phyloP scores from a whole-genome alignment of 2,888 invertebrate species.

The Cephus spinipes region DNA sequence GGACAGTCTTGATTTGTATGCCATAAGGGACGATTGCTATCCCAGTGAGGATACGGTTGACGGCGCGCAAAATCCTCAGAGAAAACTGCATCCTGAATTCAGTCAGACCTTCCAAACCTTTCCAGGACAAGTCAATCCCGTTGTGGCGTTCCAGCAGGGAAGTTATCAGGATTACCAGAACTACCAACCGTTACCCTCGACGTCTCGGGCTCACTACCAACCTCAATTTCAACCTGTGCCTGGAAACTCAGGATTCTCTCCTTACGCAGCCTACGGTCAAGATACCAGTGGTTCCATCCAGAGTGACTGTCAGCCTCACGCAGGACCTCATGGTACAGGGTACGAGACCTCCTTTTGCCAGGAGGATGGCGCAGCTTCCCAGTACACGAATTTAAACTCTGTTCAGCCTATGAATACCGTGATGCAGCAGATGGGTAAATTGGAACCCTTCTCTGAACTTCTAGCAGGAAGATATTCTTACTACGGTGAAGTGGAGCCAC shows the following conservation, averaged over 20 bases:
- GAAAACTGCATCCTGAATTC: slow-evolving; percentile 66
- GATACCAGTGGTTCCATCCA: slow-evolving; percentile 25
- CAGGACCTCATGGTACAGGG: slow-evolving; percentile 28
- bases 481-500: slow-evolving; percentile 55
- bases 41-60: slow-evolving; percentile 69
- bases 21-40: slow-evolving; percentile 73
- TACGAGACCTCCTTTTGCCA: slow-evolving; percentile 49
- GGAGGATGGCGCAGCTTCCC: slow-evolving; percentile 69
- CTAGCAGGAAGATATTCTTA: slow-evolving; percentile 71
- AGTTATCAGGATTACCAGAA: slow-evolving; percentile 40
- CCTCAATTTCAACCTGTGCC: slow-evolving; percentile 43
- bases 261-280: slow-evolving; percentile 50
- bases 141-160: slow-evolving; percentile 39
- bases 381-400: slow-evolving; percentile 78
- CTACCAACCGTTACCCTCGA: slow-evolving; percentile 55
- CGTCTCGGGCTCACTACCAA: slow-evolving; percentile 53
- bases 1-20: slow-evolving; percentile 73
- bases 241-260: slow-evolving; percentile 44
- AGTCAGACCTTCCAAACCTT: slow-evolving; percentile 60
- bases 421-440: slow-evolving; percentile 70
- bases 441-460: slow-evolving; percentile 78
- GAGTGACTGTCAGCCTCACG: slow-evolving; percentile 14
- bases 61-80: slow-evolving; percentile 60
- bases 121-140: slow-evolving; percentile 34
- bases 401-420: slow-evolving; percentile 65